Base-by-base conservation (phyloP, 2,797 vertebrate genomes). In the Galagoides demidoff region DNA sequence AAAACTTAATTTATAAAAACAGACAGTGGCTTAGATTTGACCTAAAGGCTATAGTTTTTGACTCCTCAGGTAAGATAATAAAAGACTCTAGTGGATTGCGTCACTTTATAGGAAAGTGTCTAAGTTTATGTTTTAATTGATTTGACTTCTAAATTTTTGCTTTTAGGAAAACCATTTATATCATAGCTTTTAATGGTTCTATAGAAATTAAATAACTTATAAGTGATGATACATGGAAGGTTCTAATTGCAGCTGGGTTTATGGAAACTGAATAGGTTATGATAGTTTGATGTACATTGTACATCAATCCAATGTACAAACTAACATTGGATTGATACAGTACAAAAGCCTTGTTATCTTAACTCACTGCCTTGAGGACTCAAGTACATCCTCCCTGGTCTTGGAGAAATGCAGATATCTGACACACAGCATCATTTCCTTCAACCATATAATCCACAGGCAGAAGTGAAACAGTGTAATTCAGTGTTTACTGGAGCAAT, bases 61-160 rank as follows among this genome's bases (percentile, higher is more conserved):
- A 61, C 23, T 27, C n/a, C 34, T 92, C 77, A 78, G n/a, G 8
- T 95, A 92, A 83, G 85, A 71, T 89, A 76, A 73, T 92, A 92
- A 79, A 31, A 85, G 89, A 93, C 66, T 90, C 22, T 2, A 25
- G 3, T 84, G 1, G 45, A 57, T 92, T 96, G 5, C 92, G 70
- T 16, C 5, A 79, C 92, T 91, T 92, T 97, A 88, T 76, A 29
- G 52, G 79, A 95, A 71, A 86, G 57, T 97, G 92, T 92, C 61
- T 49, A 95, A 85, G 12, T 94, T 97, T 1, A 9, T 82, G 59
- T 76, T 96, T 87, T 45, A 14, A 94, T 78, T 94, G 34, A 64
- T 59, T 94, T 93, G 43, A 81, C 31, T 95, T 95, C 88, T 89
- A 52, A 94, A 10, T 93, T 90, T 94, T 91, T 63, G 34, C 45